phyloP scores from a whole-genome alignment of 2,888 invertebrate species.

The Orthonevra nobilis region DNA sequence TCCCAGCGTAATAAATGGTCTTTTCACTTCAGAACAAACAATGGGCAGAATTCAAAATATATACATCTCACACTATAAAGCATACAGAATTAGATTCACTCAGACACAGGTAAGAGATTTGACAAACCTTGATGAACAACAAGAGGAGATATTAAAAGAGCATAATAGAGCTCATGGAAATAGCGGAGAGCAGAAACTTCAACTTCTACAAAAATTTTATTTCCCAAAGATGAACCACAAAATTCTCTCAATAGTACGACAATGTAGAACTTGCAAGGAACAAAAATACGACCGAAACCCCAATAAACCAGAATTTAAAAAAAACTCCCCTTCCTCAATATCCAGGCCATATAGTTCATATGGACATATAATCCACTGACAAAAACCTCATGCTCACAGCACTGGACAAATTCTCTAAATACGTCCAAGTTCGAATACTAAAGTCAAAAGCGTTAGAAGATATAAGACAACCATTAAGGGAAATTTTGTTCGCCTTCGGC shows the following conservation, averaged over 20 bases:
- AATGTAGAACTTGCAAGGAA: constrained; percentile 13
- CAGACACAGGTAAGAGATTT: constrained; percentile 21
- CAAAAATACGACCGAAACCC: not conserved
- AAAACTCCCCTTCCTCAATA: constrained; percentile 6
- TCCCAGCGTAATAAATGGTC: no score
- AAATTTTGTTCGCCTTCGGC: constrained; percentile 53
- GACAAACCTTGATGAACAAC: constrained; percentile 3
- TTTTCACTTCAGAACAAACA: no score
- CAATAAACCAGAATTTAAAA: not conserved
- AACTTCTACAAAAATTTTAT: constrained; percentile 30
- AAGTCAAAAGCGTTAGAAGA: constrained; percentile 22
- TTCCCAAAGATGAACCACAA: constrained; percentile 37
- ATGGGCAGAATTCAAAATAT: not conserved
- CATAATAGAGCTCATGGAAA: constrained; percentile 28
- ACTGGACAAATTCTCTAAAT: no score
- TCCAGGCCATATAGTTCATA: constrained; percentile 12
- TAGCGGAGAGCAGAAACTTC: constrained; percentile 9
- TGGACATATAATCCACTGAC: constrained; percentile 10
- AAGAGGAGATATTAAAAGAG: constrained; percentile 2
- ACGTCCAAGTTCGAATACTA: not conserved
- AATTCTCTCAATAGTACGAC: constrained; percentile 18
- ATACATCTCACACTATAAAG: not conserved
- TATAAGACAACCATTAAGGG: constrained; percentile 41
- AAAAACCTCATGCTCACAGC: constrained; percentile 1
- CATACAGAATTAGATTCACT: constrained; percentile 8